Percentiles rank a stretch among this genome's conserved stretches.
These are phyloP conservation scores for Phoenicopterus ruber DNA, from an alignment of 2,113 vertebrate genomes.

Conservation along the genomic window DNA sequence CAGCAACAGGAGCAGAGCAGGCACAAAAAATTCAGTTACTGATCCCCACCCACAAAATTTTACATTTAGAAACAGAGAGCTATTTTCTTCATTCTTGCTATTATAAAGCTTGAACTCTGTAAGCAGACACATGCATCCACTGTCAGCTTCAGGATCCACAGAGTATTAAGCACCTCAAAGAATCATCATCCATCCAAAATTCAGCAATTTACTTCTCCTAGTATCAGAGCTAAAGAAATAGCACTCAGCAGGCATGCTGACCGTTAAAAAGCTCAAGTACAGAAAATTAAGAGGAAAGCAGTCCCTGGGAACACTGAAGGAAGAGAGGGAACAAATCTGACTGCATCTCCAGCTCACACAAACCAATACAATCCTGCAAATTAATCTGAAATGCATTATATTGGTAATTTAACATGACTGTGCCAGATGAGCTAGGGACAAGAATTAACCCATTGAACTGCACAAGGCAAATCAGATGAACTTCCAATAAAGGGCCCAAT, in stretches of 20 bases:
- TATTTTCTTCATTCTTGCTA: neutral
- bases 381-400: neutral
- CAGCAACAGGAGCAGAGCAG: neutral
- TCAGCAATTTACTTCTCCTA: neutral
- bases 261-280: neutral
- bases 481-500: neutral
- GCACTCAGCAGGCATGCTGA: neutral
- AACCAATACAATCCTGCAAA: neutral
- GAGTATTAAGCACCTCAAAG: neutral
- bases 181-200: neutral
- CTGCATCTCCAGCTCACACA: neutral
- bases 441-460: neutral
- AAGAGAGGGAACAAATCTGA: neutral
- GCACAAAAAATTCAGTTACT: neutral
- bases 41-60: neutral
- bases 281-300: neutral
- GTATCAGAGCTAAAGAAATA: neutral
- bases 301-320: neutral
- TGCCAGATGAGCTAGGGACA: neutral
- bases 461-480: neutral
- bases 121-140: neutral
- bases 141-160: neutral
- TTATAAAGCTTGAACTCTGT: neutral
- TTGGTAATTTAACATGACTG: neutral
- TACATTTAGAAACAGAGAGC: neutral